Base-by-base conservation (phyloP, 2,888 invertebrate species). In the Colletes collaris region DNA sequence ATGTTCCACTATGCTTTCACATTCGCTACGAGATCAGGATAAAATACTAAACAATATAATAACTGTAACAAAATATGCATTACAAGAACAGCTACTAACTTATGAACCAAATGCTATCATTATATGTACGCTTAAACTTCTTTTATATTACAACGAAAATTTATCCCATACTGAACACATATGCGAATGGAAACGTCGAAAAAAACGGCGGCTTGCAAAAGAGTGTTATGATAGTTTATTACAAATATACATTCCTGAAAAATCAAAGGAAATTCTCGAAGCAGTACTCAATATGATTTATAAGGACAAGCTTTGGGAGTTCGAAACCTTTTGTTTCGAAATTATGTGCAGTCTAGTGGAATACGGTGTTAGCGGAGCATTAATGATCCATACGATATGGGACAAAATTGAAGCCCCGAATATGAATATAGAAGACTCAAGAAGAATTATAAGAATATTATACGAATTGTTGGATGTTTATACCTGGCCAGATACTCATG, bases 381-480 rank as follows among this genome's bases (percentile, higher is more conserved):
- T 86, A 8, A 76, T 92, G 35, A 76, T 87, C 10, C 72, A 89
- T 7, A 76, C 76, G 5, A 73, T 92, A 27, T 88, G 87, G 72
- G 80, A 91, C 7, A 88, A 83, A 59, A 77, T 91, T n/a, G 89
- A 91, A 60, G 58, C 53, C 0, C 85, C 74, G 60, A 58, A 83
- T 44, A 89, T 88, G 6, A 91, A 93, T 50, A 83, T 93, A 0
- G 90, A 91, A 10, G 92, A 93, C 5, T 93, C 93, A 0, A 93
- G 94, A 59, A 93, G 93, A 79, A 92, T 94, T 2, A 92, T 94
- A 76, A 91, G 94, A 81, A 93, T 95, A 0, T 88, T 95, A 0
- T 94, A 94, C 76, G 94, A 94, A 74, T 87, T 95, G 4, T 88
- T 95, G 7, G 93, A 93, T 46, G 91, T 93, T 67, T 91, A 94